Base-by-base conservation (phyloP, 2,888 invertebrate species). In the Petrolisthes manimaculis region DNA sequence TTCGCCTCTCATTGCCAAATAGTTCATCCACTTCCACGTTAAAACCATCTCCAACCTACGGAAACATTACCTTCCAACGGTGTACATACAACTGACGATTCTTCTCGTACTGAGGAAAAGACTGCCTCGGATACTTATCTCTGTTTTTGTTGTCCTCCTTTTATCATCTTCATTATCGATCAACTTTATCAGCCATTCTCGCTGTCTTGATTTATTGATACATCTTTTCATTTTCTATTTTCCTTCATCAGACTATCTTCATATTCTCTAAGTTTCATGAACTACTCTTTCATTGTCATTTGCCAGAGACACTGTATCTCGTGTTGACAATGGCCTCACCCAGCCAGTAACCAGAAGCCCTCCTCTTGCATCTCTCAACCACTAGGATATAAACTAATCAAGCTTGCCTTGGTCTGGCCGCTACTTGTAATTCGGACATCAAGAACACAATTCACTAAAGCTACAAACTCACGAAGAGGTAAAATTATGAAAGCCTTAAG, bases 371-470 rank as follows among this genome's bases (percentile, higher is more conserved):
- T 37, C 86, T 80, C 80, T 86, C 86, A 74, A 53, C 55, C 77
- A 55, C 71, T 86, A 81, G 55, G 51, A 53, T 69, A 37, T 37
- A 37, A 8, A 86, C 86, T 86, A 86, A 67, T 82, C 75, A 86
- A 82, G 81, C 81, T 82, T 82, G 61, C 86, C 75, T 37, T 71
- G 82, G 75, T 86, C 55, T 56, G 61, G 75, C 55, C 77, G 61
- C 81, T 61, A 80, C 74, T 80, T 51, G 37, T 81, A 80, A 86
- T 80, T 84, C 84, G 84, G 80, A 86, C 80, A 86, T 81, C 54
- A 56, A 86, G 61, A 81, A 80, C 69, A 71, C 67, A 80, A 85
- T 12, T n/a, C 14, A 61, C 53, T 69, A 67, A 69, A 69, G 69
- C 69, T 82, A 82, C 9, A 55, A 55, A 79, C 67, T 82, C 55